Conservation (phyloP, 2,888 invertebrate genomes). For the Conomelus anceps region DNA sequence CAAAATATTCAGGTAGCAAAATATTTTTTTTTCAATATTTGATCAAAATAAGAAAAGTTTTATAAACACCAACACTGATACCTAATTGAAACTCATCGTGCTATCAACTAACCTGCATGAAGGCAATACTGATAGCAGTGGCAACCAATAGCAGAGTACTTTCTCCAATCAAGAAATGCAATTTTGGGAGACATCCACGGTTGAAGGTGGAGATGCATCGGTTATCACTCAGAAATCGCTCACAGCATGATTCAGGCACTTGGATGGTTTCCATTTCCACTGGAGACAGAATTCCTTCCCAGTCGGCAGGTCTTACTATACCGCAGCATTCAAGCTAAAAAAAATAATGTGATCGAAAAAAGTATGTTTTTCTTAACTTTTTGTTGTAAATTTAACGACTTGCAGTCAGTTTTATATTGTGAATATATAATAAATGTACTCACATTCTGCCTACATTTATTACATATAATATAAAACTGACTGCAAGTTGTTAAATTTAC, state of each 20-base stretch:
- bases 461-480: no score
- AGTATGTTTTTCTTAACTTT: no score
- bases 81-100: not conserved
- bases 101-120: slow-evolving; percentile 18
- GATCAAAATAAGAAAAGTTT: not conserved
- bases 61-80: not conserved
- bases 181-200: slow-evolving; percentile 17
- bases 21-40: not conserved
- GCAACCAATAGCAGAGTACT: slow-evolving; percentile 24
- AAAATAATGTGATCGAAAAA: no score
- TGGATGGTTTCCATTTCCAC: slow-evolving; percentile 21
- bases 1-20: not conserved
- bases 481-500: no score
- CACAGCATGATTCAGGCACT: slow-evolving; percentile 26
- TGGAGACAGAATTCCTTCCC: slow-evolving; percentile 17
- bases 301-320: slow-evolving; percentile 24
- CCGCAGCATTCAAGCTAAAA: slow-evolving; percentile 32
- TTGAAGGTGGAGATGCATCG: slow-evolving; percentile 3
- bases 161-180: slow-evolving; percentile 19
- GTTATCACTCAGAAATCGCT: not conserved
- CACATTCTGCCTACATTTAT: no score
- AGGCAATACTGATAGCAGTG: slow-evolving; percentile 24
- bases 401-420: no score
- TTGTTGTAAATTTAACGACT: no score
- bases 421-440: no score